Conservation (phyloP, 2,113 vertebrate genomes). For the Ammospiza nelsoni region DNA sequence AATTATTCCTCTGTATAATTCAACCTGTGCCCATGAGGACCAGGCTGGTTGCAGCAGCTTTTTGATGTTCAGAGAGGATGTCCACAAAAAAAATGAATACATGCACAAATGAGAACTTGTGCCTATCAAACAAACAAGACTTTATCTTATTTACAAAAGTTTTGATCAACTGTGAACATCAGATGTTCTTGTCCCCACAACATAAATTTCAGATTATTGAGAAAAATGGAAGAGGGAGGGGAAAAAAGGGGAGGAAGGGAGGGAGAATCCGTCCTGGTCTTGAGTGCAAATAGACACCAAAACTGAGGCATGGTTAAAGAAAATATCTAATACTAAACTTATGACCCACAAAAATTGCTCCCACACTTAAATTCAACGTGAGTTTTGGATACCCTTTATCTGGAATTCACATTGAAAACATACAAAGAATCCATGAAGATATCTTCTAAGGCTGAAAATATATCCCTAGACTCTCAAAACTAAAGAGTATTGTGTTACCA, state of each 20-base stretch:
- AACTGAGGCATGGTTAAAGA: not conserved
- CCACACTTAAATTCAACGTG: not conserved
- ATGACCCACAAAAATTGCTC: not conserved
- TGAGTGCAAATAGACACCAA: not conserved
- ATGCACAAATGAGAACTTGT: not conserved
- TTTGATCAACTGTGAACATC: not conserved
- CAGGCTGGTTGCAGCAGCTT: not conserved
- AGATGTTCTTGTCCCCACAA: not conserved
- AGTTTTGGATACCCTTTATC: not conserved
- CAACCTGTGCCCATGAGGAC: not conserved
- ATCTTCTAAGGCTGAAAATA: not conserved
- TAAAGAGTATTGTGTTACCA: not conserved
- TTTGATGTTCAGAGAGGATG: not conserved
- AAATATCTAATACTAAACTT: not conserved
- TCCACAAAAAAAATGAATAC: not conserved
- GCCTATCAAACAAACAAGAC: not conserved
- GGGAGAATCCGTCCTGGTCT: not conserved
- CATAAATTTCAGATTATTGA: not conserved
- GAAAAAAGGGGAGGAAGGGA: fast-evolving
- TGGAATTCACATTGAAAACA: not conserved
- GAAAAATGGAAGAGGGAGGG: not conserved
- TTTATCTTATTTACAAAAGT: not conserved
- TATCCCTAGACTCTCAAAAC: not conserved
- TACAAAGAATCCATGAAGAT: not conserved
- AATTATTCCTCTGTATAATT: not conserved